Base-by-base conservation (phyloP, 37 sponge, comb jelly and placozoan genomes). In the Haliclona indistincta region DNA sequence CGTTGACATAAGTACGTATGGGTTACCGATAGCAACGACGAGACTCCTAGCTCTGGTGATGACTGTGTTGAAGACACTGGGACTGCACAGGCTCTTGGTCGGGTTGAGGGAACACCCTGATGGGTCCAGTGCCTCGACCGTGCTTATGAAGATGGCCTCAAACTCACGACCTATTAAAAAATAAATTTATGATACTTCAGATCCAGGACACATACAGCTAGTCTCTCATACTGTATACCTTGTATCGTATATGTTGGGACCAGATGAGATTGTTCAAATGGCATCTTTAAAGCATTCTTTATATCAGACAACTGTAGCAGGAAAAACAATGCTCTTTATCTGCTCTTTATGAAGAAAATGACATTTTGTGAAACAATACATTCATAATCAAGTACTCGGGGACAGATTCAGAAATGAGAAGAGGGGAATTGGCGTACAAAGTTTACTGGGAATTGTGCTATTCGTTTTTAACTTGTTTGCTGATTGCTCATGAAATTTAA, bases 11-110 rank as follows among this genome's bases (percentile, higher is more conserved):
- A 89, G 81, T 19, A 71, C 53, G 40, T 75, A 89, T 29, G 85
- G 90, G 39, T 89, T 89, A 2, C 90, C 90, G 6, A 89, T 77
- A 45, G 71, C 58, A 37, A 89, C 80, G 3, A 89, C 85, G 4
- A 89, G 76, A 25, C 76, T 80, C 53, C 68, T 64, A 38, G 90
- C 79, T 44, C 90, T 53, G 28, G 84, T 89, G 58, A 89, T 44
- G 55, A 71, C 85, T 43, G 90, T 89, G 64, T 84, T 89, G 53
- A 89, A 84, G 6, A 89, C 74, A 36, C n/a, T 67, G 13, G 60
- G 85, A 69, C 79, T 86, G 56, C 70, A 68, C 32, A 89, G 52
- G 56, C 85, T 80, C 60, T 79, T 89, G 0, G 85, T 89, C 0
- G 90, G 72, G 61, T 89, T 80, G 17, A 68, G 52, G 1, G 63